phyloP scores from a whole-genome alignment of 2,888 invertebrate species.

The Julus scanicus region DNA sequence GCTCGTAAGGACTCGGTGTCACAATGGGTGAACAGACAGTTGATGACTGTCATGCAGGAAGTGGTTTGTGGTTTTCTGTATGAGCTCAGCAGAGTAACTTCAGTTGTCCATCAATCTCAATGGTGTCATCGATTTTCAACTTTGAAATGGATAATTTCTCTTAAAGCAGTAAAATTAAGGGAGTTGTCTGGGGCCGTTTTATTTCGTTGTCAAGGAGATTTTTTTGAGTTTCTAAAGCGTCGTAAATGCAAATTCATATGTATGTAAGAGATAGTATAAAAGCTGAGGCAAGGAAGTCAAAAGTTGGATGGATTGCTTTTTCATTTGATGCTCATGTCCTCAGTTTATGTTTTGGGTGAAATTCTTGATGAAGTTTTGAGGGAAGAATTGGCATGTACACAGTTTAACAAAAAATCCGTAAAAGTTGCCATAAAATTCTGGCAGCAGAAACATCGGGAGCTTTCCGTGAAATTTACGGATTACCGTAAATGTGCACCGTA shows the following conservation, averaged over 20 bases:
- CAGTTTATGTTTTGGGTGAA: too few species aligned
- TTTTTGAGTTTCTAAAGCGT: neutral
- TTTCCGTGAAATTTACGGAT: too few species aligned
- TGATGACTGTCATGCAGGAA: constrained; percentile 29
- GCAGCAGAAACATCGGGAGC: too few species aligned
- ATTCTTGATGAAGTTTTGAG: too few species aligned
- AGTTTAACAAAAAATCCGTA: too few species aligned
- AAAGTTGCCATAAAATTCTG: too few species aligned
- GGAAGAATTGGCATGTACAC: too few species aligned
- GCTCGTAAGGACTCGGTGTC: neutral
- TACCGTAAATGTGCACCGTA: too few species aligned
- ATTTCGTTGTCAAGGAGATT: constrained; percentile 42
- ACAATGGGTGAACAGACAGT: constrained; percentile 30
- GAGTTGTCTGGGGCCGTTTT: constrained; percentile 16
- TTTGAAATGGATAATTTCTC: constrained; percentile 29
- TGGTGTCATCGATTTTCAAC: constrained; percentile 23
- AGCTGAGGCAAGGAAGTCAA: neutral
- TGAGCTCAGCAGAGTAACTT: neutral
- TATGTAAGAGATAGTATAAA: neutral
- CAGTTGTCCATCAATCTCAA: constrained; percentile 36
- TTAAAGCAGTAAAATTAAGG: constrained; percentile 13
- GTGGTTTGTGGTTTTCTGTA: constrained; percentile 36
- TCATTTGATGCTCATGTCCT: neutral
- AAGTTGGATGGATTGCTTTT: neutral
- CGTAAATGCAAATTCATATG: constrained; percentile 11